A percentile compares a stretch with the other conserved stretches of the same genome.
Evolutionary conservation across 2,797 vertebrate genomes (phyloP).

Genomic region (Arnoldichthys spilopterus): DNA sequence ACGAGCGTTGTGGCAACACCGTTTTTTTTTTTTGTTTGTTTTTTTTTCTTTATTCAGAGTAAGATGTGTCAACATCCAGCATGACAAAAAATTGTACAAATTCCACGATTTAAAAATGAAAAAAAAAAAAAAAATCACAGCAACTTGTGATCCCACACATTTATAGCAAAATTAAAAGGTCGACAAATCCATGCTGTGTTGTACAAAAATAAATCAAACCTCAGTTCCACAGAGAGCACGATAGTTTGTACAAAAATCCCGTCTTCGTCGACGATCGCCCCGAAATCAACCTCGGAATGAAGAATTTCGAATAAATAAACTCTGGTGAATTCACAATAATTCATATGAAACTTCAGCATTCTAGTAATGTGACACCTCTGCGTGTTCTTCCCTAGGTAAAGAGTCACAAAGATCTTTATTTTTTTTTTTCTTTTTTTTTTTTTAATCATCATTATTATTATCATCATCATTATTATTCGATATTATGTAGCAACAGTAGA

Average conservation of each 20-base stretch:
- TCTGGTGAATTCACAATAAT: slow-evolving; percentile 98
- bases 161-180: slow-evolving; percentile 99
- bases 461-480: no score
- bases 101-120: slow-evolving; percentile 99
- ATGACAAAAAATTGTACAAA: slow-evolving; percentile 99
- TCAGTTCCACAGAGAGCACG: slow-evolving; percentile 99
- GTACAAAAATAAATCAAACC: slow-evolving; percentile 99
- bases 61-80: slow-evolving; percentile 99
- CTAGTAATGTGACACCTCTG: slow-evolving; percentile 95
- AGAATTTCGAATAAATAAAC: slow-evolving; percentile 97
- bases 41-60: slow-evolving; percentile 99
- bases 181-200: slow-evolving; percentile 99
- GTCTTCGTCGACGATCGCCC: slow-evolving; percentile 98
- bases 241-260: slow-evolving; percentile 99
- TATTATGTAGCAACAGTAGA: slow-evolving; percentile 94
- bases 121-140: slow-evolving; percentile 99
- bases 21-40: no score
- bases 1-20: slow-evolving; percentile 93
- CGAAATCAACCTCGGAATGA: slow-evolving; percentile 97
- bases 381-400: slow-evolving; percentile 90
- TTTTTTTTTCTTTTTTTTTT: slow-evolving; percentile 70
- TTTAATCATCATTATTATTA: no score
- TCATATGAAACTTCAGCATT: slow-evolving; percentile 98
- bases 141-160: slow-evolving; percentile 99
- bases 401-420: slow-evolving; percentile 90